phyloP scores from a whole-genome alignment of 2,113 vertebrate genomes.

The Aspiorhynchus laticeps region DNA sequence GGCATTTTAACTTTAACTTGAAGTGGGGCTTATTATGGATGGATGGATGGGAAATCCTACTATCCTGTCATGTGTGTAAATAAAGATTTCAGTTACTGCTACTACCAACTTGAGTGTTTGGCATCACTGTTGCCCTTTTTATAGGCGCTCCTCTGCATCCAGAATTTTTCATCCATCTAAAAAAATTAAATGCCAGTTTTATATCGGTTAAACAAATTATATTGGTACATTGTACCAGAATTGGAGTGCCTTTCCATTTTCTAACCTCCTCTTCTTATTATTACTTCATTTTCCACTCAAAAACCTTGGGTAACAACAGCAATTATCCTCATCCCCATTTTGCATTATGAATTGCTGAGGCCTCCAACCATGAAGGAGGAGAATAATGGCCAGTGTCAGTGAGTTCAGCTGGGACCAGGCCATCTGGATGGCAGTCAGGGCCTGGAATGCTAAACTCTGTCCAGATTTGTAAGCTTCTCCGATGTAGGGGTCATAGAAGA shows the following conservation, averaged over 20 bases:
- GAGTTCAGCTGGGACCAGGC: slow-evolving; percentile 49
- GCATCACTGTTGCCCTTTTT: slow-evolving; percentile 1
- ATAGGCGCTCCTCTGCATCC: background rate
- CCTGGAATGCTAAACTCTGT: slow-evolving; percentile 47
- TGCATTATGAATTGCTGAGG: slow-evolving; percentile 49
- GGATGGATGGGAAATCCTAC: background rate
- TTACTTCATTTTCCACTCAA: slow-evolving; percentile 9
- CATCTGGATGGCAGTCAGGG: slow-evolving; percentile 52
- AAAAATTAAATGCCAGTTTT: slow-evolving; percentile 31
- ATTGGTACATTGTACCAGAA: background rate
- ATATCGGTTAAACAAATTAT: slow-evolving; percentile 46
- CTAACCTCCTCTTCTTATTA: slow-evolving; percentile 13
- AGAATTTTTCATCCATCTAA: slow-evolving; percentile 26
- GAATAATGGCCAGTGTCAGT: slow-evolving; percentile 55
- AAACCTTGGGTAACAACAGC: slow-evolving; percentile 42
- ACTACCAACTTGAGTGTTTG: background rate
- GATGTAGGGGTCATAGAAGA: slow-evolving; percentile 17
- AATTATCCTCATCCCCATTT: slow-evolving; percentile 53
- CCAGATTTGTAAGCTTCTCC: slow-evolving; percentile 27
- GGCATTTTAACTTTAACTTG: no score
- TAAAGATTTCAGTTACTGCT: slow-evolving; percentile 3
- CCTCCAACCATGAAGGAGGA: slow-evolving; percentile 48
- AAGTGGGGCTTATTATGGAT: background rate
- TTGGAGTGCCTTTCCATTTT: slow-evolving; percentile 21
- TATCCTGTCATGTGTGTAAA: background rate